A percentile compares a stretch with the other conserved stretches of the same genome.
Conservation (phyloP, 2,797 vertebrate species). For the Hylomyscus alleni region DNA sequence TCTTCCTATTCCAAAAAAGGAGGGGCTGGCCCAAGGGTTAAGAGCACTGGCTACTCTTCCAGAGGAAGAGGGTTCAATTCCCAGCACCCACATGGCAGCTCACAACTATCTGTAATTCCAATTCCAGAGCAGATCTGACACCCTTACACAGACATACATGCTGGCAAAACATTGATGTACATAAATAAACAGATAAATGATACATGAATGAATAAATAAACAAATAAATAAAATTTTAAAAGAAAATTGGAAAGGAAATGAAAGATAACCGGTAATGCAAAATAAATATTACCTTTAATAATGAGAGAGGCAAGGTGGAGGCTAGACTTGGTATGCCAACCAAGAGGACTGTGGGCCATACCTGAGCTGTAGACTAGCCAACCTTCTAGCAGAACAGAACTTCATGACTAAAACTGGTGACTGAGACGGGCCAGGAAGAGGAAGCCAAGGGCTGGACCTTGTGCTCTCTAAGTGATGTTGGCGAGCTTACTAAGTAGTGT, state of each 20-base stretch:
- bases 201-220: neutral
- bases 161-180: neutral
- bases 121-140: neutral
- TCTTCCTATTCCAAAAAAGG: constrained; percentile 1
- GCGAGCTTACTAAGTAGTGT: too few species aligned
- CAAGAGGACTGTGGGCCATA: neutral
- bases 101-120: neutral
- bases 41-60: neutral
- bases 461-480: neutral
- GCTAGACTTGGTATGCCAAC: neutral
- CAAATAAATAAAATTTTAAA: neutral
- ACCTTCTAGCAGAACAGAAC: neutral
- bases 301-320: neutral
- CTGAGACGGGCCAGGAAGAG: neutral
- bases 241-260: neutral
- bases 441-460: neutral
- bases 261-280: neutral
- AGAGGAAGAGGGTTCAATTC: neutral
- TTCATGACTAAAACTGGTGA: neutral
- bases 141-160: neutral
- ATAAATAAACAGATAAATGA: neutral
- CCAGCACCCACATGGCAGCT: neutral
- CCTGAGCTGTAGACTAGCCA: neutral
- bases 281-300: neutral
- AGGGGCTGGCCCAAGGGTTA: neutral